Evolutionary conservation across 2,797 vertebrate genomes (phyloP).

Genomic region (Chiroxiphia lanceolata): DNA sequence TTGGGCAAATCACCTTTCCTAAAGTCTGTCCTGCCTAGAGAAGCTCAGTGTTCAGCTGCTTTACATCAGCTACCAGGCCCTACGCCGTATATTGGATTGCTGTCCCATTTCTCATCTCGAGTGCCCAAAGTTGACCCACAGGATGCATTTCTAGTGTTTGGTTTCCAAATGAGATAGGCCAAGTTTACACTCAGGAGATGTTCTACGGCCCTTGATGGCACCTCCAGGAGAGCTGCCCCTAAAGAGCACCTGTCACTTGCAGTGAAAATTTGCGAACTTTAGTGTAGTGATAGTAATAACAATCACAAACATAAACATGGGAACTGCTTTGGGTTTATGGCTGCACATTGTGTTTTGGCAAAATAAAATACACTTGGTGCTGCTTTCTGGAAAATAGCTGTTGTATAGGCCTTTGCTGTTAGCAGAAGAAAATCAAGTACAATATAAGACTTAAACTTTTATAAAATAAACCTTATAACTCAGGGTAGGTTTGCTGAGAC

Average conservation of each 20-base stretch:
- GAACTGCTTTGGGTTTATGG: neutral
- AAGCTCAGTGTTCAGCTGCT: neutral
- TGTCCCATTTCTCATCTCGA: neutral
- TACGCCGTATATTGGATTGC: rapidly evolving
- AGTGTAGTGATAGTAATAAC: neutral
- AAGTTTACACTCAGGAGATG: neutral
- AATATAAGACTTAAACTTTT: neutral
- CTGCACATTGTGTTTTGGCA: neutral
- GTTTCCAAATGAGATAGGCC: neutral
- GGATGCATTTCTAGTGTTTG: neutral
- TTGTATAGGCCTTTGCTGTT: neutral
- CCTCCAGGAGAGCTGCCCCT: neutral
- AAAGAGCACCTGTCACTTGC: neutral
- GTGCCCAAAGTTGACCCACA: neutral
- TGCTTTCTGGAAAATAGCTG: neutral
- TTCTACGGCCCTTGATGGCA: neutral
- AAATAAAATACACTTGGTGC: neutral
- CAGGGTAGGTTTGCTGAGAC: neutral
- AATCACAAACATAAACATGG: neutral
- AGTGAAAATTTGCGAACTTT: neutral
- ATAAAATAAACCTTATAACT: neutral
- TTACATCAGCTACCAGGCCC: neutral
- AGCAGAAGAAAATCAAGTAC: neutral
- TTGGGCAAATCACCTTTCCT: neutral
- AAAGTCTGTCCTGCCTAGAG: neutral